These are phyloP conservation scores for Macaca nemestrina DNA, from an alignment of 2,113 vertebrate genomes.

Conservation along the genomic window DNA sequence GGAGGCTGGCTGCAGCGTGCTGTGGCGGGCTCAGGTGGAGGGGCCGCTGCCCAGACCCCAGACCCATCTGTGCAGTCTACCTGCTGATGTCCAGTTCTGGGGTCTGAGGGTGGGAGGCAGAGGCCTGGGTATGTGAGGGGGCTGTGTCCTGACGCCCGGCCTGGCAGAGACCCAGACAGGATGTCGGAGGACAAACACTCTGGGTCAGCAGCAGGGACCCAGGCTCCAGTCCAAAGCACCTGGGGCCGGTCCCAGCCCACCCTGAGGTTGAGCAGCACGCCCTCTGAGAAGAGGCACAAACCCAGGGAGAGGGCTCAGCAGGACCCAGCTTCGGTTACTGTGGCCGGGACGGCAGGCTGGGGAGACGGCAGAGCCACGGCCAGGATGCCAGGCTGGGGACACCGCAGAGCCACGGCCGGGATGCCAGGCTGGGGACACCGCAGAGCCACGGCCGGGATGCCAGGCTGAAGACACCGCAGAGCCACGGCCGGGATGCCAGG, in stretches of 20 bases:
- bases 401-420: too few relatives aligned
- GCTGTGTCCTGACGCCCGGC: background rate
- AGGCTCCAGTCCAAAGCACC: background rate
- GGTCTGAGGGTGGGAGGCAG: background rate
- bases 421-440: too few relatives aligned
- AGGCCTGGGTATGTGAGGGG: too few relatives aligned
- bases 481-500: too few relatives aligned
- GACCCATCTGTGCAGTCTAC: background rate
- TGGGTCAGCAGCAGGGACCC: too few relatives aligned
- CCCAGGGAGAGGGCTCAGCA: background rate
- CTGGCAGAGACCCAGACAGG: background rate
- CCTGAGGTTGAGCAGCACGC: rapidly evolving
- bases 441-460: too few relatives aligned
- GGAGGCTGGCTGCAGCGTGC: background rate
- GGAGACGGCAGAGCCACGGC: rapidly evolving
- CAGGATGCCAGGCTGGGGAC: too few relatives aligned
- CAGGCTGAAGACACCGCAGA: rapidly evolving
- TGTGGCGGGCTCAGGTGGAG: background rate
- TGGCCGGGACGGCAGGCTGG: rapidly evolving
- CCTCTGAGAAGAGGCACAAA: background rate
- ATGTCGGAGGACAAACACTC: background rate
- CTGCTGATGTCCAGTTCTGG: background rate
- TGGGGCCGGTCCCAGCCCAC: background rate
- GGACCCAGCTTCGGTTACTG: background rate
- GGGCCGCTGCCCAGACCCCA: background rate